Conservation (phyloP, 2,113 vertebrate species). For the Arenaria interpres region DNA sequence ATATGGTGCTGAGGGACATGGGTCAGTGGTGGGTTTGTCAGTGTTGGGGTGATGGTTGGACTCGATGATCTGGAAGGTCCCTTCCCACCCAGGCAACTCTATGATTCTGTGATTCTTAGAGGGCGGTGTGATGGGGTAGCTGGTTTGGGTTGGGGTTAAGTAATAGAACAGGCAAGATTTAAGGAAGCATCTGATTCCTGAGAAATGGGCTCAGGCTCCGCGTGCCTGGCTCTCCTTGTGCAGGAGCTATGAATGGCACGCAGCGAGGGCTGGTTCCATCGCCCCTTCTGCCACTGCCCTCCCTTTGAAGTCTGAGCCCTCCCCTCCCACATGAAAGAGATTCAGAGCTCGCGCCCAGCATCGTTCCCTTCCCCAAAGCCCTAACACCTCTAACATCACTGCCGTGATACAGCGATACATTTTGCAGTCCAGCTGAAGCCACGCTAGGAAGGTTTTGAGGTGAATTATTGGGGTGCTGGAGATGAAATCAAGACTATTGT, state of each 20-base stretch:
- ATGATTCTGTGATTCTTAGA: background rate
- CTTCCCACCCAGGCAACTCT: too few relatives aligned
- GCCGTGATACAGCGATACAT: background rate
- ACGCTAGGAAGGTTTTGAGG: background rate
- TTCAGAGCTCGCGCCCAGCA: background rate
- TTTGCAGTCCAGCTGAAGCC: background rate
- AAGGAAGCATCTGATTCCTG: background rate
- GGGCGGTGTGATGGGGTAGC: background rate
- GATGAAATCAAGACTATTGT: background rate
- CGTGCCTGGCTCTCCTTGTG: background rate
- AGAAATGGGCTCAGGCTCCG: background rate
- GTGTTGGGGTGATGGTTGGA: too few relatives aligned
- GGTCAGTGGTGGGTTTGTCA: too few relatives aligned
- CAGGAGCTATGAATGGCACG: slow-evolving; percentile 43
- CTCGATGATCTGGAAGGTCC: too few relatives aligned
- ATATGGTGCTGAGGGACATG: too few relatives aligned
- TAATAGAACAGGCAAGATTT: background rate
- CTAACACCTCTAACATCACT: background rate
- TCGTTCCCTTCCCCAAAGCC: background rate
- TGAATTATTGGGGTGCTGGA: background rate
- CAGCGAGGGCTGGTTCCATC: slow-evolving; percentile 33
- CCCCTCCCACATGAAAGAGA: slow-evolving; percentile 50
- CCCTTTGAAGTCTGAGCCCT: slow-evolving; percentile 56
- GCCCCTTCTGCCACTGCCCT: background rate
- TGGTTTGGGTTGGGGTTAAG: background rate